Conservation (phyloP, 2,113 vertebrate species). For the Egretta garzetta region DNA sequence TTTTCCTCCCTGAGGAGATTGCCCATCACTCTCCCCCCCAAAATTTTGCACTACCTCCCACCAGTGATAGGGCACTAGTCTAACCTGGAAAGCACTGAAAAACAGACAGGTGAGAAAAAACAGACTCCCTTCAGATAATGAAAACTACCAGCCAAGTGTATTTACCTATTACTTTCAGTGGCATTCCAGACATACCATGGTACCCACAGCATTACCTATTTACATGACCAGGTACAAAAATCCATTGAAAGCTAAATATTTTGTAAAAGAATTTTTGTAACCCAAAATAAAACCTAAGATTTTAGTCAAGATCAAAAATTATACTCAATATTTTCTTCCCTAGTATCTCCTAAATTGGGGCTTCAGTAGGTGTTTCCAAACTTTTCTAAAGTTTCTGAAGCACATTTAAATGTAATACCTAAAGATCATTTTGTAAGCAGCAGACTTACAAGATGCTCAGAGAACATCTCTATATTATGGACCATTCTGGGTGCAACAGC, state of each 20-base stretch:
- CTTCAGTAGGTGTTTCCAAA: neutral
- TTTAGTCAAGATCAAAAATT: neutral
- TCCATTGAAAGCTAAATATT: neutral
- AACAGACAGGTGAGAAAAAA: neutral
- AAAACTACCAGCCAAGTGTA: neutral
- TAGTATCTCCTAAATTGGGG: accelerated
- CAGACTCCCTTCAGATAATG: neutral
- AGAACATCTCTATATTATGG: neutral
- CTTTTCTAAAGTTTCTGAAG: neutral
- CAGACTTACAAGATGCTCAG: neutral
- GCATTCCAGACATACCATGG: accelerated
- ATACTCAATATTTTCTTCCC: neutral
- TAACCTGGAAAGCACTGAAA: neutral
- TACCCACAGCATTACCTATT: neutral
- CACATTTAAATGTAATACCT: neutral
- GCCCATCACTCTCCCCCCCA: neutral
- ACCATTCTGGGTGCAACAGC: neutral
- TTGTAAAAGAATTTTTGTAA: too few species aligned
- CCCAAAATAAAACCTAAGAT: neutral
- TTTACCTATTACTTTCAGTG: neutral
- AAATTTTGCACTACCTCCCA: neutral
- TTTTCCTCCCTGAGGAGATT: neutral
- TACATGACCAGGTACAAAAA: neutral
- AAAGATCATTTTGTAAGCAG: neutral
- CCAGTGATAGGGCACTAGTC: neutral